These are phyloP conservation scores for Calidris pugnax DNA, from an alignment of 2,113 vertebrate genomes.

Conservation along the genomic window DNA sequence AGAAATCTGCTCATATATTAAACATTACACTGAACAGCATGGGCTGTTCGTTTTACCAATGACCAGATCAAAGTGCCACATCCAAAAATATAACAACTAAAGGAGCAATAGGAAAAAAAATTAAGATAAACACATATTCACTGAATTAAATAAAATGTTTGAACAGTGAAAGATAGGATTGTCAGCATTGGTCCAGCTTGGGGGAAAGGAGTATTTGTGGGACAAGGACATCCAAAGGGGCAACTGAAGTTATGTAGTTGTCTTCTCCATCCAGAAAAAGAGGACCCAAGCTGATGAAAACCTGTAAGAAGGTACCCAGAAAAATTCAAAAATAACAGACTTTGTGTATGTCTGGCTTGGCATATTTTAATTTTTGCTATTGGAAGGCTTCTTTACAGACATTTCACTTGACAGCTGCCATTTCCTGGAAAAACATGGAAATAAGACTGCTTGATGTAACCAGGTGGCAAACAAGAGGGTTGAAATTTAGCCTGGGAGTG, in stretches of 20 bases:
- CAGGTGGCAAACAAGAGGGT: neutral
- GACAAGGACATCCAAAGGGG: neutral
- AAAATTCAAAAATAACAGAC: neutral
- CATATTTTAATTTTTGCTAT: neutral
- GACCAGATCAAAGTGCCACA: neutral
- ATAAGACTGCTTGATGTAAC: neutral
- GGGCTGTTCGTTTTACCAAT: neutral
- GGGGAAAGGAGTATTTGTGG: neutral
- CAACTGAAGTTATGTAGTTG: neutral
- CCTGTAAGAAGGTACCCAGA: neutral
- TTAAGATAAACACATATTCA: neutral
- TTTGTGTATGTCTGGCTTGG: neutral
- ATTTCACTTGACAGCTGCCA: neutral
- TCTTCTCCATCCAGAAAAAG: neutral
- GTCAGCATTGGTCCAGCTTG: neutral
- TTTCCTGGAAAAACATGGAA: neutral
- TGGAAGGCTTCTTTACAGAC: neutral
- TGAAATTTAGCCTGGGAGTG: neutral
- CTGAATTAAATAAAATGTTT: neutral
- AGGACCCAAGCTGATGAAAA: neutral
- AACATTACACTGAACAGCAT: neutral
- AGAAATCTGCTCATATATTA: neutral
- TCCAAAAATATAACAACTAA: neutral
- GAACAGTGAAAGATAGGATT: neutral
- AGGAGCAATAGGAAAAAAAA: neutral